These are phyloP conservation scores for Tinamus major DNA, from an alignment of 2,797 vertebrate genomes.

Conservation along the genomic window DNA sequence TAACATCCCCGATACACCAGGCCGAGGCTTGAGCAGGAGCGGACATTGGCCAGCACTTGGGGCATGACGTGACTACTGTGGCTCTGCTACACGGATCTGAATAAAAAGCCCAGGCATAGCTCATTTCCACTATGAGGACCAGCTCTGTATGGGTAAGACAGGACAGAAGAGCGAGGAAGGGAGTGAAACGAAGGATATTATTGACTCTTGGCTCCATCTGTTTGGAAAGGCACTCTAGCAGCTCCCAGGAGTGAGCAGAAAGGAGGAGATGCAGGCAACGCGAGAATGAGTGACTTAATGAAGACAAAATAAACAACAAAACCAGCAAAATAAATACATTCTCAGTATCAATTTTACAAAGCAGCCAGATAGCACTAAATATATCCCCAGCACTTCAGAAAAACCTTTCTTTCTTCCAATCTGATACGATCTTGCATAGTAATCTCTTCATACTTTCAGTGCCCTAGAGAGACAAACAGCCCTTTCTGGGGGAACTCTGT, in stretches of 20 bases:
- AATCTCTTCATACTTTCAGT: not conserved
- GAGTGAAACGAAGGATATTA: not conserved
- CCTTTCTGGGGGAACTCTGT: not conserved
- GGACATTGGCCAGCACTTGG: not conserved
- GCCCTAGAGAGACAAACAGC: not conserved
- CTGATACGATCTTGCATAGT: not conserved
- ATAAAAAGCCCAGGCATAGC: not conserved
- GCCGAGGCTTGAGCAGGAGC: not conserved
- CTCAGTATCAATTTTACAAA: not conserved
- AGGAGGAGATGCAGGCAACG: not conserved
- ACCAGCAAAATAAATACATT: not conserved
- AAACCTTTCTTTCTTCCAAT: not conserved
- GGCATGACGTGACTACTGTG: not conserved
- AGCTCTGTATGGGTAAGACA: not conserved
- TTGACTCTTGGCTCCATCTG: not conserved
- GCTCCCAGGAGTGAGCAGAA: not conserved
- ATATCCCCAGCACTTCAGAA: not conserved
- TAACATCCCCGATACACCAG: not conserved
- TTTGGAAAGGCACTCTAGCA: not conserved
- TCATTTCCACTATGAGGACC: not conserved
- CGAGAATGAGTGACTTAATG: not conserved
- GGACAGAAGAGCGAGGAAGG: not conserved
- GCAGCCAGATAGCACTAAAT: not conserved
- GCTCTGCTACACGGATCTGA: not conserved
- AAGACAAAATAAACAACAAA: not conserved